These are phyloP conservation scores for Colletes latitarsis DNA, from an alignment of 1,140 invertebrate species.

Conservation along the genomic window DNA sequence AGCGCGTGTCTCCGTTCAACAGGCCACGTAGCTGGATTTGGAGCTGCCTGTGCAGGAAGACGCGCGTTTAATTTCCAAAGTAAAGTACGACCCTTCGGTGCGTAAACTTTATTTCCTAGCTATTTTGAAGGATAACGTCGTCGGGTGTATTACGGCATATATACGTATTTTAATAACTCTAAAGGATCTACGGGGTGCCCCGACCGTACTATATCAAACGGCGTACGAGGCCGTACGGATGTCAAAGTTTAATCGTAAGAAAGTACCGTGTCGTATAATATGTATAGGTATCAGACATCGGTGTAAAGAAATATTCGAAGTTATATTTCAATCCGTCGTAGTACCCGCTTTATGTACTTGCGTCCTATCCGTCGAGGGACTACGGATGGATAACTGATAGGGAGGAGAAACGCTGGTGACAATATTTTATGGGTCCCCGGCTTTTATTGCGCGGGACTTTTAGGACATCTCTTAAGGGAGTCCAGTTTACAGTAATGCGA, in stretches of 20 bases:
- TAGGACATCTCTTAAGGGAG: slow-evolving; percentile 65
- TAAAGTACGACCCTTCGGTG: background rate
- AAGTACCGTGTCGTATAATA: slow-evolving; percentile 36
- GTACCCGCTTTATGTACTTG: slow-evolving; percentile 56
- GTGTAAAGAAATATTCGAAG: slow-evolving; percentile 59
- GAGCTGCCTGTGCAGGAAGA: too few relatives aligned
- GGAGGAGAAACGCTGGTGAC: slow-evolving; percentile 16
- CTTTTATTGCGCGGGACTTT: slow-evolving; percentile 66
- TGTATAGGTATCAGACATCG: slow-evolving; percentile 37
- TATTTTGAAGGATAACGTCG: background rate
- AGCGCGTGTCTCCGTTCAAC: too few relatives aligned
- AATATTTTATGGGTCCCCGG: slow-evolving; percentile 56
- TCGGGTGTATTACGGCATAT: background rate
- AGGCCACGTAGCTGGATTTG: too few relatives aligned
- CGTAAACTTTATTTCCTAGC: slow-evolving; percentile 43
- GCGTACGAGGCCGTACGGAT: slow-evolving; percentile 18
- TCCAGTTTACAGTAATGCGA: slow-evolving; percentile 46
- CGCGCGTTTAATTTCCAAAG: slow-evolving; percentile 8
- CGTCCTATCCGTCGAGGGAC: slow-evolving; percentile 54
- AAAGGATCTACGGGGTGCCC: background rate
- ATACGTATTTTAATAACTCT: slow-evolving; percentile 52
- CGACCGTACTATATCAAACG: slow-evolving; percentile 42
- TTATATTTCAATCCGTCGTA: slow-evolving; percentile 66
- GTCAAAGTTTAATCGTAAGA: slow-evolving; percentile 57
- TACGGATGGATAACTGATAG: slow-evolving; percentile 60